These are phyloP conservation scores for Ranitomeya variabilis DNA, from an alignment of 2,113 vertebrate genomes.

Conservation along the genomic window DNA sequence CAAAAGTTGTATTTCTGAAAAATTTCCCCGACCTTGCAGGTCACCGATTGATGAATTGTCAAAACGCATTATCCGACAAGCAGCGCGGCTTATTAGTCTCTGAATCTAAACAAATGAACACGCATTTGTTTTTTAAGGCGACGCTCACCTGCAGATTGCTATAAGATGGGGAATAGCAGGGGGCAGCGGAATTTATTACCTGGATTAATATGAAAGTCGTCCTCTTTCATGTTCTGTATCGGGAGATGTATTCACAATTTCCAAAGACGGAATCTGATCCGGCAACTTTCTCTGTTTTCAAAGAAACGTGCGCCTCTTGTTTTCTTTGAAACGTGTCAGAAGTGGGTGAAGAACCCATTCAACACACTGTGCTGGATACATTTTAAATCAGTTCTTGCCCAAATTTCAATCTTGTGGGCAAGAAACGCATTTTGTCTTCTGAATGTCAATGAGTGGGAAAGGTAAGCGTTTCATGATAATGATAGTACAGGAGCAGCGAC, in stretches of 20 bases:
- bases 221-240: slow-evolving; percentile 40
- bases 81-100: slow-evolving; percentile 47
- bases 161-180: slow-evolving; percentile 47
- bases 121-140: slow-evolving; percentile 48
- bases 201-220: slow-evolving; percentile 51
- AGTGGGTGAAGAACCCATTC: slow-evolving; percentile 61
- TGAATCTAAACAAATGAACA: slow-evolving; percentile 47
- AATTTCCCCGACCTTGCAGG: slow-evolving; percentile 47
- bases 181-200: slow-evolving; percentile 50
- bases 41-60: slow-evolving; percentile 35
- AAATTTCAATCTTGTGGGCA: slow-evolving; percentile 66
- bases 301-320: slow-evolving; percentile 58
- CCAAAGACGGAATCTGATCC: slow-evolving; percentile 56
- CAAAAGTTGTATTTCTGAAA: slow-evolving; percentile 32
- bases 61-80: slow-evolving; percentile 38
- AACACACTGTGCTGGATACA: slow-evolving; percentile 56
- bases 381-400: slow-evolving; percentile 63
- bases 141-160: slow-evolving; percentile 37
- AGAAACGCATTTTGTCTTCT: slow-evolving; percentile 67
- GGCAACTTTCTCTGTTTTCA: slow-evolving; percentile 54
- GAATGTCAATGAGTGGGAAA: slow-evolving; percentile 62
- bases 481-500: slow-evolving; percentile 30
- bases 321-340: slow-evolving; percentile 56
- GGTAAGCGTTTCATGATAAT: slow-evolving; percentile 51
- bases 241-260: slow-evolving; percentile 49